These are phyloP conservation scores for Porites australiensis DNA, from an alignment of 64 coral and sea anemone genomes.

Conservation along the genomic window DNA sequence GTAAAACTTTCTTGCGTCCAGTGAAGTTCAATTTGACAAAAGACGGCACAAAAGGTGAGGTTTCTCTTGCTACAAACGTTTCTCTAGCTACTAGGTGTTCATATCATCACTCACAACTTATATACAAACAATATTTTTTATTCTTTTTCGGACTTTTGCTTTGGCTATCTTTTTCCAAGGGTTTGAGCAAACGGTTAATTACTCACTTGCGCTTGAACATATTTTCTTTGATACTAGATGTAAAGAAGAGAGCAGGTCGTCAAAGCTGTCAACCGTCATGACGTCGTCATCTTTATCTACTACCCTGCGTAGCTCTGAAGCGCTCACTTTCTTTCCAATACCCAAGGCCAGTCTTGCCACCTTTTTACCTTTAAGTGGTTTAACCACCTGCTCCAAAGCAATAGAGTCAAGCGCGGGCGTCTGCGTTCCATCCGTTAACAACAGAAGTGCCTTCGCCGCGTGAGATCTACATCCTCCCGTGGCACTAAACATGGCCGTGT, in stretches of 20 bases:
- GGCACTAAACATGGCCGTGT: constrained; percentile 56
- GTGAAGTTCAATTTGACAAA: too few species aligned
- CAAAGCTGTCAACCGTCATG: constrained; percentile 51
- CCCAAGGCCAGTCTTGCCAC: constrained; percentile 6
- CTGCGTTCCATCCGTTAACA: constrained; percentile 79
- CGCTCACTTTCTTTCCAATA: background rate
- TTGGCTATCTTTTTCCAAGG: too few species aligned
- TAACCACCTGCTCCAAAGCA: constrained; percentile 35
- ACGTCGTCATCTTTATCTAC: constrained; percentile 44
- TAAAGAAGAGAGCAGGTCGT: constrained; percentile 39
- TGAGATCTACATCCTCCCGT: constrained; percentile 36
- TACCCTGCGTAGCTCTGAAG: constrained; percentile 10
- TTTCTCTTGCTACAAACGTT: too few species aligned
- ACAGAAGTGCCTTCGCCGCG: constrained; percentile 53
- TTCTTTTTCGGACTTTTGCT: too few species aligned
- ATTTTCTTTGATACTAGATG: constrained; percentile 39
- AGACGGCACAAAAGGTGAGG: too few species aligned
- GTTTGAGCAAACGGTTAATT: background rate
- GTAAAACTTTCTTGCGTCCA: too few species aligned
- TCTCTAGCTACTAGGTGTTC: too few species aligned
- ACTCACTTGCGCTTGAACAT: constrained; percentile 27
- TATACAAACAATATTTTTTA: too few species aligned
- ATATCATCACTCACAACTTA: too few species aligned
- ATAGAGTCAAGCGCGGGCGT: constrained; percentile 74
- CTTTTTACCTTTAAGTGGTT: constrained; percentile 23